Conservation (phyloP, 2,888 invertebrate species). For the Chloroclystis v-ata region DNA sequence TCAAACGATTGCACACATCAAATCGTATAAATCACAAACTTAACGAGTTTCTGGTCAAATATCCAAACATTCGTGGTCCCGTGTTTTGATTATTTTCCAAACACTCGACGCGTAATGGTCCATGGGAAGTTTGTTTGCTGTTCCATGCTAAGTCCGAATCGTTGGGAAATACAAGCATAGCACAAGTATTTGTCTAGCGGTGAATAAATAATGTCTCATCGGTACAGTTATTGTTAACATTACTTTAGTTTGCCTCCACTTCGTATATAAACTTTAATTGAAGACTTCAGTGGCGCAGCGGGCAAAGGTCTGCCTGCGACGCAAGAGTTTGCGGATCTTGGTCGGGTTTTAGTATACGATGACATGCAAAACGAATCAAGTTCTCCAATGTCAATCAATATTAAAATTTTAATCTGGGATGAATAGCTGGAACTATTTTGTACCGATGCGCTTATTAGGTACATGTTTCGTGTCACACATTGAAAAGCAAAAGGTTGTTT, state of each 20-base stretch:
- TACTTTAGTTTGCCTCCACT: constrained; percentile 48
- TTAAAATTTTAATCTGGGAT: constrained; percentile 36
- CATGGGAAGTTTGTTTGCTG: constrained; percentile 59
- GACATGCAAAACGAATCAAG: constrained; percentile 53
- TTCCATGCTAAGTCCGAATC: constrained; percentile 59
- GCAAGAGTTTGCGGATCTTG: too few species aligned
- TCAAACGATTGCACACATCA: constrained; percentile 60
- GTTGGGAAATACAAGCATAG: constrained; percentile 52
- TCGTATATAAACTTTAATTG: too few species aligned
- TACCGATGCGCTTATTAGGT: constrained; percentile 43
- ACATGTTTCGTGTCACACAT: constrained; percentile 49
- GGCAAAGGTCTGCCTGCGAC: too few species aligned
- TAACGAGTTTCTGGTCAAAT: constrained; percentile 66
- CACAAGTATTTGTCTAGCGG: constrained; percentile 62
- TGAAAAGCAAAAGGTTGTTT: constrained; percentile 48
- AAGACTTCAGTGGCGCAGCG: too few species aligned
- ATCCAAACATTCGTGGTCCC: constrained; percentile 64
- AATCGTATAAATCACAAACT: constrained; percentile 66
- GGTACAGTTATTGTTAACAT: constrained; percentile 53
- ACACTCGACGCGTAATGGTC: constrained; percentile 69
- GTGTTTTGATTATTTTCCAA: constrained; percentile 70
- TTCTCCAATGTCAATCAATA: constrained; percentile 29
- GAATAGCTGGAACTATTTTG: constrained; percentile 41
- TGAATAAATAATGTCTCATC: constrained; percentile 43
- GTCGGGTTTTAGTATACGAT: constrained; percentile 52